Conservation (phyloP, 2,113 vertebrate species). For the Microtus montanus region DNA sequence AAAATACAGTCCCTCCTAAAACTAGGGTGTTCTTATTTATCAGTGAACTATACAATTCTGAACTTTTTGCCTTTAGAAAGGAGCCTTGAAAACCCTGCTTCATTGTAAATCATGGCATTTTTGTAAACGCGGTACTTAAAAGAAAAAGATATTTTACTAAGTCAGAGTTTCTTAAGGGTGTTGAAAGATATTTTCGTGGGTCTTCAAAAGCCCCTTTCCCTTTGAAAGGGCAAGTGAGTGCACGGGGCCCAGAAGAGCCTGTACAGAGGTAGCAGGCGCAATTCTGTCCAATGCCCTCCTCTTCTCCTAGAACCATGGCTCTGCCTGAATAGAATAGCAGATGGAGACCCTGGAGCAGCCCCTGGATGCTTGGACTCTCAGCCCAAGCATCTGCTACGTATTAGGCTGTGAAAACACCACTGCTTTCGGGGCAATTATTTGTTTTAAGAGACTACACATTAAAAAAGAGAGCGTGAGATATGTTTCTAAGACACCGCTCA, state of each 20-base stretch:
- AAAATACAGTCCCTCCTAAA: not conserved
- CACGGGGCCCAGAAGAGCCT: not conserved
- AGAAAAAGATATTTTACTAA: constrained; percentile 32
- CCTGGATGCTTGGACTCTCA: no score
- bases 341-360: not conserved
- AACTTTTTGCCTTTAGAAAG: not conserved
- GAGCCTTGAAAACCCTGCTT: constrained; percentile 3
- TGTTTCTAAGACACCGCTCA: not conserved
- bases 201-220: constrained; percentile 6
- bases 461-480: not conserved
- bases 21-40: not conserved
- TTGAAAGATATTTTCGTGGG: not conserved
- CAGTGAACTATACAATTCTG: not conserved
- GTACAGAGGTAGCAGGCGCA: not conserved
- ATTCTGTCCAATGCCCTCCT: not conserved
- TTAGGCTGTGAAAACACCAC: not conserved
- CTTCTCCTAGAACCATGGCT: not conserved
- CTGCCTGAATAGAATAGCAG: not conserved
- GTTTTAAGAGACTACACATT: not conserved
- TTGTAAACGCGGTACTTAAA: not conserved
- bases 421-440: not conserved
- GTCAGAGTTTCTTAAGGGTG: constrained; percentile 5
- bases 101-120: not conserved
- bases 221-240: constrained; percentile 21
- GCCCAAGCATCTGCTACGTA: not conserved